These are phyloP conservation scores for Brachionus calyciflorus DNA, from an alignment of 1,140 invertebrate genomes.

Conservation along the genomic window DNA sequence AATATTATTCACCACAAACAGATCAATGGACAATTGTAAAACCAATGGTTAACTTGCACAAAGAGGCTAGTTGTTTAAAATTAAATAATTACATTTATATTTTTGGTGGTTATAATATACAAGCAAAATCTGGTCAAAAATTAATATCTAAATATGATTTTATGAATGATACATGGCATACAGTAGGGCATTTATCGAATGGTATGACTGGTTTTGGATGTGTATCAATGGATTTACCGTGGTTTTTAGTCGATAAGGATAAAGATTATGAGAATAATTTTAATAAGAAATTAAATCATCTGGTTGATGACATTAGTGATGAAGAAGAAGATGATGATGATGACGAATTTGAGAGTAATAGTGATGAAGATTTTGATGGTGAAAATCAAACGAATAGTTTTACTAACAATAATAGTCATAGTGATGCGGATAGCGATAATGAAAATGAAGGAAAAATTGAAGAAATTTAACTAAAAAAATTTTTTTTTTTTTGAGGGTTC, in stretches of 20 bases:
- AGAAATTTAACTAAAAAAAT: too few relatives aligned
- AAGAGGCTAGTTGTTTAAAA: conserved; percentile 58
- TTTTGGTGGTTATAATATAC: conserved; percentile 60
- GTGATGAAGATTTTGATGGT: not conserved
- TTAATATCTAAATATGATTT: conserved; percentile 59
- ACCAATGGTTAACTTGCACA: conserved; percentile 64
- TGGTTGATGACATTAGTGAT: not conserved
- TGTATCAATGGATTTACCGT: conserved; percentile 50
- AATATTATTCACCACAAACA: conserved; percentile 67
- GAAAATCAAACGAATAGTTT: too few relatives aligned
- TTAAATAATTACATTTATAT: conserved; percentile 60
- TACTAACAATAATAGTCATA: not conserved
- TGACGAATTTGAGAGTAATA: not conserved
- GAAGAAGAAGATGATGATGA: not conserved
- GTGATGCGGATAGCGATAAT: not conserved
- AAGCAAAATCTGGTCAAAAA: conserved; percentile 61
- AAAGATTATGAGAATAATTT: not conserved
- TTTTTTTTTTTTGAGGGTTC: too few relatives aligned
- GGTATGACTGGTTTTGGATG: conserved; percentile 60
- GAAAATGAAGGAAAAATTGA: not conserved
- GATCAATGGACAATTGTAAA: conserved; percentile 70
- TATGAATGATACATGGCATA: conserved; percentile 59
- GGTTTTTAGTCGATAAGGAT: conserved; percentile 1
- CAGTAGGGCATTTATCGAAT: conserved; percentile 57
- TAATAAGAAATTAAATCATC: not conserved